A percentile compares a stretch with the other conserved stretches of the same genome.
Conservation (phyloP, 2,888 invertebrate genomes). For the Ctenicera cuprea region DNA sequence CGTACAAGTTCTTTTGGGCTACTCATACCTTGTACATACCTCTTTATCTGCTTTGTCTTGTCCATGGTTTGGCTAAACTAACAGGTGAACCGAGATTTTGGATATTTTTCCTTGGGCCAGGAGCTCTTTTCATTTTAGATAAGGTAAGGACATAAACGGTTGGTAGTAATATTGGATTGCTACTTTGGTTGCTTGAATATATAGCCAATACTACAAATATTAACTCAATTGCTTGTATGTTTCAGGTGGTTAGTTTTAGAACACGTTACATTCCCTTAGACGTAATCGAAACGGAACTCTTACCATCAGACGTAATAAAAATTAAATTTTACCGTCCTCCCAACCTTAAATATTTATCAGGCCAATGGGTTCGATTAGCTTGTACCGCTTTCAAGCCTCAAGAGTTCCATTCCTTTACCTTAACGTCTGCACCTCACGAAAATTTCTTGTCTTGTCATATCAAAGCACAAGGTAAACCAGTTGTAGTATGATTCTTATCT, state of each 20-base stretch:
- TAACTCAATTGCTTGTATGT: conserved; percentile 27
- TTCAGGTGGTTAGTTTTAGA: conserved; percentile 89
- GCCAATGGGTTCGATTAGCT: conserved; percentile 95
- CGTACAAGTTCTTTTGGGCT: conserved; percentile 96
- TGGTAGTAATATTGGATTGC: too few relatives aligned
- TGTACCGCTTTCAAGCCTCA: conserved; percentile 92
- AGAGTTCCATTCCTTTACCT: conserved; percentile 96
- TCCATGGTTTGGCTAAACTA: conserved; percentile 93
- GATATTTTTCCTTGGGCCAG: conserved; percentile 95
- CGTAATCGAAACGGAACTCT: conserved; percentile 93
- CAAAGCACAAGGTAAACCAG: conserved; percentile 81
- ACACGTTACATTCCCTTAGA: conserved; percentile 95
- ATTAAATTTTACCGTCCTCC: conserved; percentile 97
- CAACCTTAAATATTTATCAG: conserved; percentile 93
- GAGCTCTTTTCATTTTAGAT: conserved; percentile 91
- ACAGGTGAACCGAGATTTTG: conserved; percentile 95
- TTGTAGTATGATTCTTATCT: not conserved
- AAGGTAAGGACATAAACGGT: conserved; percentile 81
- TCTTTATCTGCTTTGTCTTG: conserved; percentile 88
- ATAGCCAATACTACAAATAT: too few relatives aligned
- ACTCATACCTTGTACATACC: conserved; percentile 93
- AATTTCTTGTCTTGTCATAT: conserved; percentile 96
- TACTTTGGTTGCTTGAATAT: too few relatives aligned
- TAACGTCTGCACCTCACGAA: conserved; percentile 97
- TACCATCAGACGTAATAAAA: conserved; percentile 96